Evolutionary conservation across 2,113 vertebrate genomes (phyloP), one percentile per base, ranked within the genome.

Genomic region (Bucco capensis): DNA sequence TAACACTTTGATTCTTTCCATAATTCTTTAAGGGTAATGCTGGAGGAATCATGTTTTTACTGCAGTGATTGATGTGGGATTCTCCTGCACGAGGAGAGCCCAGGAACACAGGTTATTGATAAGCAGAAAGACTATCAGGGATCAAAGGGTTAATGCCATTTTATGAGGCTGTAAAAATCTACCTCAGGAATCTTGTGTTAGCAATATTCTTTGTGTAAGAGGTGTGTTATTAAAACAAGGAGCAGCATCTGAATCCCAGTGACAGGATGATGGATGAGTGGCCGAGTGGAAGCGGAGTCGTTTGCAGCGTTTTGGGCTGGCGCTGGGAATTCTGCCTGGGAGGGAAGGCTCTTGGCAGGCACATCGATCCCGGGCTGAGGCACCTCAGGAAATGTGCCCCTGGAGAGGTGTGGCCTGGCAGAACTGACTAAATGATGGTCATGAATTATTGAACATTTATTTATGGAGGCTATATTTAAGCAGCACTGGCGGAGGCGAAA

Each of bases 201-300:
- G 98, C 97, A 98, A 98, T 98, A 98, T 98, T 98, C 98, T 98
- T 97, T 97, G 97, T 98, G 97, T 97, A 98, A 98, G 98, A 99
- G 98, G 98, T 98, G 98, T 96, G 97, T 98, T 98, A 98, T 98
- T 98, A 98, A 98, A 98, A 98, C 98, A 98, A 99, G 98, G 98
- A 98, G 98, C 98, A 98, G 98, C 97, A 98, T 98, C 98, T 99
- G 98, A 98, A 99, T 99, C 98, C 99, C 98, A 98, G 97, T 98
- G 98, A 98, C 98, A 98, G 98, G 18, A 97, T 99, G 98, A 99
- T 98, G 98, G 98, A 99, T 98, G 98, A 98, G 96, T 95, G 88
- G 92, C 86, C 97, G 96, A 98, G 98, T 97, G 96, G 97, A 97
- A 98, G 97, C 97, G 88, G 97, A 98, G 97, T 94, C 94, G 90